These are phyloP conservation scores for Raphicerus campestris DNA, from an alignment of 2,113 vertebrate species.

Conservation along the genomic window DNA sequence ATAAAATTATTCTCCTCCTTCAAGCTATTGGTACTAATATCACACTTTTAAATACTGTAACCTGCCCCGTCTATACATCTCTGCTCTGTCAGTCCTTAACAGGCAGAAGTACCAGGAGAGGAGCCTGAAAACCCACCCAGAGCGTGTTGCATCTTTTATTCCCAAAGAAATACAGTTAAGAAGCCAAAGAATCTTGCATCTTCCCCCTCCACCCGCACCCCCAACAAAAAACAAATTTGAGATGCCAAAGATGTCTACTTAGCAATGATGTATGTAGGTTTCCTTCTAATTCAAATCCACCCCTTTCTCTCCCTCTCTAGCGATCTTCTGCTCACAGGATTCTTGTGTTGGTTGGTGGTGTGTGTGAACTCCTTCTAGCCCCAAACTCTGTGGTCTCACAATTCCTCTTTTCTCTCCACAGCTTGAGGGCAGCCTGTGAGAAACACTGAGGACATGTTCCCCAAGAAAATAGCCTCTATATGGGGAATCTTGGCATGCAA, in stretches of 20 bases:
- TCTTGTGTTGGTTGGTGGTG: not conserved
- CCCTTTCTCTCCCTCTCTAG: not conserved
- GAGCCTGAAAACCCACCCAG: not conserved
- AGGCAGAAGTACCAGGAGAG: not conserved
- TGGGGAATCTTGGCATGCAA: not conserved
- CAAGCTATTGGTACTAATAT: not conserved
- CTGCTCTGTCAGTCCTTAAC: not conserved
- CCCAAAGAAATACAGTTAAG: not conserved
- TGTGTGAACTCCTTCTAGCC: not conserved
- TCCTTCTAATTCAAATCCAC: not conserved
- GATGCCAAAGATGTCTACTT: not conserved
- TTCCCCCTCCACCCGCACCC: accelerated
- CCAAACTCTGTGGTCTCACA: not conserved
- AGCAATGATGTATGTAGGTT: not conserved
- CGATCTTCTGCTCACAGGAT: not conserved
- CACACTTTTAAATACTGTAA: not conserved
- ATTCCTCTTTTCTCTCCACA: not conserved
- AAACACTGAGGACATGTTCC: not conserved
- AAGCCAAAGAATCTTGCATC: not conserved
- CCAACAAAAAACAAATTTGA: not conserved
- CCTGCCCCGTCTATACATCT: not conserved
- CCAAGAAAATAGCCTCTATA: slow-evolving; percentile 22
- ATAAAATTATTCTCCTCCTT: not conserved
- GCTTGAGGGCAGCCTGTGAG: not conserved
- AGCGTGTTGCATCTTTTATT: not conserved